A percentile compares a stretch with the other conserved stretches of the same genome.
phyloP scores from a whole-genome alignment of 2,888 invertebrate species.

The Fissipunctia ypsillon region DNA sequence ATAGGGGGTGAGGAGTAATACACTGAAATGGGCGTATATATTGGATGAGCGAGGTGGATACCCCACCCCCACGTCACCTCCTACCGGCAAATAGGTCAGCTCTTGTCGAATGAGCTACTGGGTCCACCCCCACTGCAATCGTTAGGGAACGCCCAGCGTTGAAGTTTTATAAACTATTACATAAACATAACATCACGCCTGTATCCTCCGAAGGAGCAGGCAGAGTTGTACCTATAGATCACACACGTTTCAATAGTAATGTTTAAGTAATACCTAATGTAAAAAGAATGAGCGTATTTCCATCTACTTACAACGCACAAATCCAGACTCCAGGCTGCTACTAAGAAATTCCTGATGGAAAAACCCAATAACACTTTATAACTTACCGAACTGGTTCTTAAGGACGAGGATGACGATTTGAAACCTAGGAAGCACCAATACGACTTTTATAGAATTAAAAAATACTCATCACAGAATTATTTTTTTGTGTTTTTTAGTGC shows the following conservation, averaged over 20 bases:
- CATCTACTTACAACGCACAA: not conserved
- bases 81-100: constrained; percentile 7
- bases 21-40: constrained; percentile 37
- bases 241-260: no score
- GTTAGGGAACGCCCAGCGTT: constrained; percentile 27
- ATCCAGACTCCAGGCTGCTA: not conserved
- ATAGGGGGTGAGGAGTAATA: not conserved
- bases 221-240: not conserved
- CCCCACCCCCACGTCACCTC: constrained; percentile 23
- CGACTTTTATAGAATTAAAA: not conserved
- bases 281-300: not conserved
- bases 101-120: constrained; percentile 21
- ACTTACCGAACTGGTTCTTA: not conserved
- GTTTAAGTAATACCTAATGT: not conserved
- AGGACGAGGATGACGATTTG: not conserved
- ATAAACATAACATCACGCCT: no score
- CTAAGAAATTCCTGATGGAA: no score
- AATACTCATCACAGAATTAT: not conserved
- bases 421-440: not conserved
- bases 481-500: not conserved
- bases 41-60: not conserved
- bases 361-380: not conserved
- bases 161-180: not conserved
- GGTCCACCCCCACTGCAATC: constrained; percentile 4
- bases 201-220: not conserved